phyloP scores from a whole-genome alignment of 2,797 vertebrate species.

The Protosalanx chinensis region DNA sequence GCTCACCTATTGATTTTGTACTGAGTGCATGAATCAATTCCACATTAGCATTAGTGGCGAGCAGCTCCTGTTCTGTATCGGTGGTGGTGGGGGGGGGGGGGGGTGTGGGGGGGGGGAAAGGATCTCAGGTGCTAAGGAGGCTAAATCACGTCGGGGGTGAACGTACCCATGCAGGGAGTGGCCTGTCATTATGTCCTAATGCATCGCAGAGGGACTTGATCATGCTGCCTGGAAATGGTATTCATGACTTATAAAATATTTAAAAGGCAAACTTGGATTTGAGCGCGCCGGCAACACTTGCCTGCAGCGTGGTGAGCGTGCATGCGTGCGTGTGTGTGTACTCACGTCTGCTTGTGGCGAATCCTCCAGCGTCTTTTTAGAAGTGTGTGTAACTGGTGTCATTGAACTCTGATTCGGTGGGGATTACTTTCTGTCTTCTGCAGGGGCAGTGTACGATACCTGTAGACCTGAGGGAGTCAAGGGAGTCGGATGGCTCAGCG shows the following conservation, averaged over 20 bases:
- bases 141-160: constrained; percentile 38
- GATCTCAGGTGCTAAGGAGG: constrained; percentile 44
- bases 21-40: constrained; percentile 49
- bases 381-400: too few species aligned
- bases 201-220: constrained; percentile 38
- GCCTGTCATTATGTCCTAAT: constrained; percentile 22
- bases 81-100: constrained; percentile 28
- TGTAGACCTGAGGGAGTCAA: too few species aligned
- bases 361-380: too few species aligned
- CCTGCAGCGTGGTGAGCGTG: too few species aligned
- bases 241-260: background rate
- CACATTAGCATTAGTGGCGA: constrained; percentile 39
- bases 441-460: too few species aligned
- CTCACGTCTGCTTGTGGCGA: too few species aligned
- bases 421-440: too few species aligned
- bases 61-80: too few species aligned
- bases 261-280: background rate
- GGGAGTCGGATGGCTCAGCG: too few species aligned
- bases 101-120: constrained; percentile 40
- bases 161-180: constrained; percentile 21
- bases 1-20: constrained; percentile 46
- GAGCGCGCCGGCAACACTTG: too few species aligned
- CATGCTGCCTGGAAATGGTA: constrained; percentile 23
- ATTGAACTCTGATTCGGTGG: too few species aligned
- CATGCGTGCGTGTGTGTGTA: too few species aligned